Evolutionary conservation across 2,888 invertebrate species (phyloP).

Genomic region (Dyspetes luteomarginatus): DNA sequence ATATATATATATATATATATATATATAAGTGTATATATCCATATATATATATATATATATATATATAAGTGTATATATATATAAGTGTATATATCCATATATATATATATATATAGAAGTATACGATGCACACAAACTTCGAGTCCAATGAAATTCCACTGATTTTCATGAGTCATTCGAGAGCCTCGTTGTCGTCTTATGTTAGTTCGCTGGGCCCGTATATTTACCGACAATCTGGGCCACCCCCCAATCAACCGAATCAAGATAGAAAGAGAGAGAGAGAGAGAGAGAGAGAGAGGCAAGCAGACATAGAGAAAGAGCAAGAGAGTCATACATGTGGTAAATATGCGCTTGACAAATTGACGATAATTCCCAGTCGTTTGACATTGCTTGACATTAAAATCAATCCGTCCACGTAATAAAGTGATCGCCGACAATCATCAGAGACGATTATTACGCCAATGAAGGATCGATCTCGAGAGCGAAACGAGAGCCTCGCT

Average conservation of each 20-base stretch:
- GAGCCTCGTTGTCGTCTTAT: conserved; percentile 39
- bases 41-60: no score
- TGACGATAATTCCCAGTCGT: conserved; percentile 80
- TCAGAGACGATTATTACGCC: conserved; percentile 76
- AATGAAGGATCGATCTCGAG: conserved; percentile 79
- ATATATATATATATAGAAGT: no score
- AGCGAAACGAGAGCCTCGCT: conserved; percentile 64
- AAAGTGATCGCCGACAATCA: conserved; percentile 81
- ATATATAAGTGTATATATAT: no score
- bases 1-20: no score
- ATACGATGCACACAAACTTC: no score
- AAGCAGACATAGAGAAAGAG: no score
- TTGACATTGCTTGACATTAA: conserved; percentile 82
- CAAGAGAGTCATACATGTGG: conserved; percentile 27
- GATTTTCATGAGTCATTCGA: conserved; percentile 67
- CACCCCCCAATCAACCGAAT: conserved; percentile 62
- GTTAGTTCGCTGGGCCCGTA: conserved; percentile 26
- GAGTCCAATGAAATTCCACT: conserved; percentile 59
- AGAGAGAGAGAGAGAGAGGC: conserved; percentile 29
- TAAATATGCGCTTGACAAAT: conserved; percentile 74
- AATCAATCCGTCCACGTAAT: conserved; percentile 82
- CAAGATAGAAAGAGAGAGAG: conserved; percentile 45
- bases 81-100: no score
- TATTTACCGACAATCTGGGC: conserved; percentile 69
- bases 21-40: no score